Base-by-base conservation (phyloP, 2,797 vertebrate genomes). In the Catostomus latipinnis region DNA sequence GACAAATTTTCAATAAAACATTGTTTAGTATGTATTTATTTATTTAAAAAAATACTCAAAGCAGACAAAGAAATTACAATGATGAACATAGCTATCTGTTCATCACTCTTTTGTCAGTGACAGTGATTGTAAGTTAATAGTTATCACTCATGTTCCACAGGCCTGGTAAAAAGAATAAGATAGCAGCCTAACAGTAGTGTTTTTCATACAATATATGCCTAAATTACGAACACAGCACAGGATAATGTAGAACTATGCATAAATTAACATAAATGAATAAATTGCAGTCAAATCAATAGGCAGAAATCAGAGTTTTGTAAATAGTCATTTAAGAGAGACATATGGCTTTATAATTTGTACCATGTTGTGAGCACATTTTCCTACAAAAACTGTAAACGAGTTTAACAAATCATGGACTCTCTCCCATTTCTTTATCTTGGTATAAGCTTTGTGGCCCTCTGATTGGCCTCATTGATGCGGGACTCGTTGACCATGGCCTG, bases 381-480 rank as follows among this genome's bases (percentile, higher is more conserved):
- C 62, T n/a, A 67, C 63, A 77, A 18, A 52, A 8, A 77, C 18
- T 8, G 16, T 34, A 63, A 52, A 74, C 1, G 6, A 58, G 11
- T 80, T 49, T 56, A 71, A 71, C n/a, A 70, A 58, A 58, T 1
- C 5, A 43, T 7, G 8, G 56, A 1, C 2, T 22, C 4, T 50
- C 2, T 52, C 14, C 6, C 16, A 14, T 34, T 34, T 69, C 66
- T 90, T 86, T 85, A 94, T 90, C 88, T 86, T 46, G 92, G 89
- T 82, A 95, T 94, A 62, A 95, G 91, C 83, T 92, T 95, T 84
- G 91, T 93, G 8, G 95, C 93, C 80, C 91, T 92, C 89, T 94
- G 93, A 84, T 95, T 96, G 86, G 95, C 95, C 8, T 91, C 91
- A 0, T 82, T 87, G 81, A 96, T 95, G 61, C 95, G 93, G n/a